Evolutionary conservation across 2,113 vertebrate species (phyloP), one percentile per base, ranked within the genome.

Genomic region (Symphodus melops): DNA sequence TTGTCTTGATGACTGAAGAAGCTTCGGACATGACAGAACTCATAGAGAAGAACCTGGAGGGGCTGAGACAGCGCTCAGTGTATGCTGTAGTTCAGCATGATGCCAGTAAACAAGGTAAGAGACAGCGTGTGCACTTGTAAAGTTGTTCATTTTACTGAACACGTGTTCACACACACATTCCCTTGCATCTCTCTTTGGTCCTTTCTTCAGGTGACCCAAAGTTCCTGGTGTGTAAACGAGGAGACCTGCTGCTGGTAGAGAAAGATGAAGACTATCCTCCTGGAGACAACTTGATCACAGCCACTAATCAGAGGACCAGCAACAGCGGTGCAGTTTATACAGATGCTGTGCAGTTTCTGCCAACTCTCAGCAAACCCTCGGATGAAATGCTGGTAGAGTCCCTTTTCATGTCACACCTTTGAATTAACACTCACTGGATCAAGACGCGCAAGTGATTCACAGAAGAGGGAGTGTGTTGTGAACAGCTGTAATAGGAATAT

Each of bases 171-270:
- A 28, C 16, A 19, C n/a, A 65, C 2, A 21, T 3, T 19, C 3
- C 28, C 51, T 8, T 48, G 3, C 56, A 4, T 41, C n/a, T 59
- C 28, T 33, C 28, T 33, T 33, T 33, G 28, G 28, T 33, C 25
- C 20, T 60, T 60, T 16, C 65, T n/a, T 0, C 70, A 98, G 97
- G 94, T 16, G 95, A 98, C 13, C 59, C 86, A 20, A 81, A 46
- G 12, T 86, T 95, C 51, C 85, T 98, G 75, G 80, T 82, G 52
- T 96, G 92, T 91, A 96, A 92, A 83, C 96, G 92, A 51, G 96
- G 96, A 5, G 97, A 99, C 82, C 88, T 99, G 72, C 89, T 99
- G 79, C 82, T 94, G 76, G 70, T 98, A 28, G 91, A 87, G 0
- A 89, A 94, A 85, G 92, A 95, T 41, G 88, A 92, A 61, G 79